A percentile compares a stretch with the other conserved stretches of the same genome.
Conservation (phyloP, 2,888 invertebrate genomes). For the Loripinus fragilis region DNA sequence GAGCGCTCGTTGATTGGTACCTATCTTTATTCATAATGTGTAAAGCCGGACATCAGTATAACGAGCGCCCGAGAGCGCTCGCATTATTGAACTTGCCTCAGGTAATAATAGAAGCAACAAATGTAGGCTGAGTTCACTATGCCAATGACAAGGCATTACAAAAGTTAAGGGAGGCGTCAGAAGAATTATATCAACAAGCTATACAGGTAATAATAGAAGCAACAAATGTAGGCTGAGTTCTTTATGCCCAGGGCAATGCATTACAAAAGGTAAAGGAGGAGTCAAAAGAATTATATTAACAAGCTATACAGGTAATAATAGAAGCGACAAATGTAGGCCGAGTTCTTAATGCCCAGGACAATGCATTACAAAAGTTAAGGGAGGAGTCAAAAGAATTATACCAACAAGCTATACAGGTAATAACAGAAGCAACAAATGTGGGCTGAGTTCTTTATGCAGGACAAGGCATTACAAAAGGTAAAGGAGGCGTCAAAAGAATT, state of each 20-base stretch:
- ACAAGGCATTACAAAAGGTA: conserved; percentile 78
- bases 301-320: too few relatives aligned
- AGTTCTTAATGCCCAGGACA: conserved; percentile 87
- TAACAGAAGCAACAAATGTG: conserved; percentile 86
- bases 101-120: too few relatives aligned
- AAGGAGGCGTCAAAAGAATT: too few relatives aligned
- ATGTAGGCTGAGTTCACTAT: conserved; percentile 88
- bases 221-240: conserved; percentile 88
- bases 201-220: conserved; percentile 90
- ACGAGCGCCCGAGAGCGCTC: too few relatives aligned
- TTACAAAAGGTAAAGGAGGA: too few relatives aligned
- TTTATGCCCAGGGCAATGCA: conserved; percentile 86
- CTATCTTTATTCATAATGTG: too few relatives aligned
- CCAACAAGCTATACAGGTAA: conserved; percentile 92
- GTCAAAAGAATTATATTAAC: too few relatives aligned
- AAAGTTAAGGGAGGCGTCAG: conserved; percentile 91
- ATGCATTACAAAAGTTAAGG: conserved; percentile 91
- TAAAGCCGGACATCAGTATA: too few relatives aligned
- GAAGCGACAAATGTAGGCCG: conserved; percentile 88
- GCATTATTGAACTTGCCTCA: too few relatives aligned
- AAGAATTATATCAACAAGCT: conserved; percentile 93
- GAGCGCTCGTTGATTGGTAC: too few relatives aligned
- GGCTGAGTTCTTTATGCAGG: conserved; percentile 86
- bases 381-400: conserved; percentile 94
- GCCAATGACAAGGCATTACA: conserved; percentile 90